These are phyloP conservation scores for Melipona beecheii DNA, from an alignment of 2,888 invertebrate species.

Conservation along the genomic window DNA sequence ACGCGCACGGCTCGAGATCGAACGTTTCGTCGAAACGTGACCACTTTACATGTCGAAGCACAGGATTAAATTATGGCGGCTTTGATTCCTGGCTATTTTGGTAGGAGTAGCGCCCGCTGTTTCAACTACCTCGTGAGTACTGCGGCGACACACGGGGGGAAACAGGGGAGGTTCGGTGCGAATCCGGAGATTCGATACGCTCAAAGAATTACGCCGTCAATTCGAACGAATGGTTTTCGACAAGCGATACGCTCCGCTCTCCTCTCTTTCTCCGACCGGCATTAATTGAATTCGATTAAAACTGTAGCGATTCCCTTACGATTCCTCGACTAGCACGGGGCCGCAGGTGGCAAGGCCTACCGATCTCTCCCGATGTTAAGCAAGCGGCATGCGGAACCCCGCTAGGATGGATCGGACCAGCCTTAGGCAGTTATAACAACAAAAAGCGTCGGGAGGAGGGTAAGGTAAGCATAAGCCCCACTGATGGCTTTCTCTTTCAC, in stretches of 20 bases:
- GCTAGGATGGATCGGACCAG: too few species aligned
- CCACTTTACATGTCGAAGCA: slow-evolving; percentile 24
- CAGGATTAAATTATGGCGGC: slow-evolving; percentile 51
- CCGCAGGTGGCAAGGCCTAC: too few species aligned
- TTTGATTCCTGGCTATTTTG: slow-evolving; percentile 54
- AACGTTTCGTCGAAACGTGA: slow-evolving; percentile 44
- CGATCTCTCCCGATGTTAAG: too few species aligned
- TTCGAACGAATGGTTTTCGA: background rate
- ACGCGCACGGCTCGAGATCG: background rate
- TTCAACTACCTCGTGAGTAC: slow-evolving; percentile 20
- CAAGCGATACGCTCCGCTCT: background rate
- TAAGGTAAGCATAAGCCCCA: too few species aligned
- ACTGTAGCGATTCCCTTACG: too few species aligned
- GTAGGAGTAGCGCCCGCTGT: slow-evolving; percentile 31
- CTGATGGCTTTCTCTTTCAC: too few species aligned
- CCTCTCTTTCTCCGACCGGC: too few species aligned
- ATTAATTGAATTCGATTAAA: background rate
- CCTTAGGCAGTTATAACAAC: too few species aligned
- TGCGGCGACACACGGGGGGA: slow-evolving; percentile 6
- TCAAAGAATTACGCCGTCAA: background rate
- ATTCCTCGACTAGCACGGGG: too few species aligned
- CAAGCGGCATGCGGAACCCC: too few species aligned
- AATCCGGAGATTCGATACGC: slow-evolving; percentile 1
- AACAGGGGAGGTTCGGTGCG: slow-evolving; percentile 24
- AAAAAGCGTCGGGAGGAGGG: too few species aligned